Evolutionary conservation across 2,888 invertebrate genomes (phyloP).

Genomic region (Chelonus formosanus): DNA sequence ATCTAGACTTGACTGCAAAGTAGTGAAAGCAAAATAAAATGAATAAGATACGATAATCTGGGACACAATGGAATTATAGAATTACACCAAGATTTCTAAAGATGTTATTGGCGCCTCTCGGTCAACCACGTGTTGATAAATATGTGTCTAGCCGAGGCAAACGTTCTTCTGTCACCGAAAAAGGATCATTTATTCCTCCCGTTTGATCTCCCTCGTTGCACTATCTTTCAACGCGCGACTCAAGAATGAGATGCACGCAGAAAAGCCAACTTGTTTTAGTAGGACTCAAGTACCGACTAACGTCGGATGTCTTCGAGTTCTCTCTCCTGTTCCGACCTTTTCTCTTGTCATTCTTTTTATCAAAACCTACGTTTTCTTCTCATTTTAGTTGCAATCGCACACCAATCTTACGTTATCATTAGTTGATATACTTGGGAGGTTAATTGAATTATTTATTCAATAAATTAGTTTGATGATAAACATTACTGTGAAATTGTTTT

Average conservation of each 20-base stretch:
- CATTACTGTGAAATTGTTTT: too few species aligned
- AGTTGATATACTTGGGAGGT: too few species aligned
- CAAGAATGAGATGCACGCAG: constrained; percentile 23
- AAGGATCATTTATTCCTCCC: constrained; percentile 14
- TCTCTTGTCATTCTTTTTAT: background rate
- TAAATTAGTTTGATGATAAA: too few species aligned
- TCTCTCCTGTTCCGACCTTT: background rate
- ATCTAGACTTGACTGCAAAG: constrained; percentile 2
- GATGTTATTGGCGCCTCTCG: constrained; percentile 11
- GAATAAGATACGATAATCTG: constrained; percentile 12
- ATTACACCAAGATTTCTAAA: constrained; percentile 10
- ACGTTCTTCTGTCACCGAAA: constrained; percentile 17
- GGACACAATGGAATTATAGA: background rate
- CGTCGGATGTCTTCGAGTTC: constrained; percentile 26
- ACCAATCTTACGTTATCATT: too few species aligned
- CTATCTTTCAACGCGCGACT: constrained; percentile 20
- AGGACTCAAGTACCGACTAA: constrained; percentile 27
- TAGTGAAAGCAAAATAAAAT: constrained; percentile 7
- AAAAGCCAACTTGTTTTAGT: constrained; percentile 29
- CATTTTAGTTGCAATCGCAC: background rate
- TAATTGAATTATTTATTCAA: too few species aligned
- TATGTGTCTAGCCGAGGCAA: constrained; percentile 6
- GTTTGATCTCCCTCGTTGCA: constrained; percentile 7
- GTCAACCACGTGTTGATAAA: constrained; percentile 19
- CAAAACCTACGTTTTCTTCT: background rate